Conservation (phyloP, 2,113 vertebrate genomes). For the Tamias sibiricus region DNA sequence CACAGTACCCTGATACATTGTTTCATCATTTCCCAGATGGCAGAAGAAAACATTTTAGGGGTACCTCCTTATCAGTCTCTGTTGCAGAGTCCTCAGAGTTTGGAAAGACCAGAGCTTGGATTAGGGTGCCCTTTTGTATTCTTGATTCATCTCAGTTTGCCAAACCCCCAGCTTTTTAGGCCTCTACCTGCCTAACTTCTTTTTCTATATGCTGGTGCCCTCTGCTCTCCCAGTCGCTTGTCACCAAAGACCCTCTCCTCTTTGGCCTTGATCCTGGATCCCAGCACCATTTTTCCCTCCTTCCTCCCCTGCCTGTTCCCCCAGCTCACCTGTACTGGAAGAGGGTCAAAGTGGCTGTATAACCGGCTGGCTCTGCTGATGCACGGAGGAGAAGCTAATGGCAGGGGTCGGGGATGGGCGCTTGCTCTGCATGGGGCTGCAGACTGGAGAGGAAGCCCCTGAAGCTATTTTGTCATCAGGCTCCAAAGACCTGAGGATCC, state of each 20-base stretch:
- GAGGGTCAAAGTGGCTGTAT: constrained; percentile 87
- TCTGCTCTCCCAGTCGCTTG: not conserved
- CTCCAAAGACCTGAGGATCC: not conserved
- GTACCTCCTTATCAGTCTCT: not conserved
- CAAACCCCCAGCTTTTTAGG: not conserved
- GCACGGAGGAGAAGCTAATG: constrained; percentile 81
- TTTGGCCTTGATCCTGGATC: not conserved
- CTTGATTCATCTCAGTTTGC: no score
- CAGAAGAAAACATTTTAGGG: not conserved
- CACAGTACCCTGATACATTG: not conserved
- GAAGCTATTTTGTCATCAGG: not conserved
- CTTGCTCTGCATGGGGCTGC: constrained; percentile 43
- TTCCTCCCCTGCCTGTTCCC: not conserved
- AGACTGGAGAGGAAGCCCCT: not conserved
- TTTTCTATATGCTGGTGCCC: no score
- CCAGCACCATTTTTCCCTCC: not conserved
- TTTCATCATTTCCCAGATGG: not conserved
- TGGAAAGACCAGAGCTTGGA: not conserved
- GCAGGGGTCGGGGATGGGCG: not conserved
- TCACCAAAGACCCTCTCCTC: not conserved
- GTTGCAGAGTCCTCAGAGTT: not conserved
- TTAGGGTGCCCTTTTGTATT: rapidly evolving
- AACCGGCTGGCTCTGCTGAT: constrained; percentile 80
- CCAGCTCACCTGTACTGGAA: constrained; percentile 87
- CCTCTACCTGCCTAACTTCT: not conserved